These are phyloP conservation scores for Oxytorus armatus DNA, from an alignment of 2,888 invertebrate species.

Conservation along the genomic window DNA sequence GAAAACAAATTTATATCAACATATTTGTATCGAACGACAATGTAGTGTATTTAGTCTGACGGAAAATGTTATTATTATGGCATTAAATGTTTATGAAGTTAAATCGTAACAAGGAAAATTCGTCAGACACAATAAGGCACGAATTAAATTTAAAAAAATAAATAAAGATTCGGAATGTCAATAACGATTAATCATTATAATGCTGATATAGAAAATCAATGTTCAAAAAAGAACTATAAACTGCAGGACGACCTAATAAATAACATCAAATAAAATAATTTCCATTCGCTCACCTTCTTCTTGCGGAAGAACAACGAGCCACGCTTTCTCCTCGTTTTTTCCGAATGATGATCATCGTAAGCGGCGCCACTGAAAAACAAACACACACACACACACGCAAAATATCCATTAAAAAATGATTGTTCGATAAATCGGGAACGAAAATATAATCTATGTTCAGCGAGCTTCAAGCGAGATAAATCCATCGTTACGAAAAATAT, in stretches of 20 bases:
- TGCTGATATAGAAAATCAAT: no score
- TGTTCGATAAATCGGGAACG: constrained; percentile 15
- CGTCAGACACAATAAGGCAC: no score
- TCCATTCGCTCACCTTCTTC: constrained; percentile 89
- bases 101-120: no score
- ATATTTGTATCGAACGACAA: no score
- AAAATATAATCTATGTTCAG: constrained; percentile 13
- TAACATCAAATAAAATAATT: constrained; percentile 7
- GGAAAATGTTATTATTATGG: no score
- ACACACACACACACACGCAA: constrained; percentile 53
- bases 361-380: constrained; percentile 78
- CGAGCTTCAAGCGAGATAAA: constrained; percentile 81
- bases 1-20: no score
- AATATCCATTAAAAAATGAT: constrained; percentile 5
- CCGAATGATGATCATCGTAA: constrained; percentile 90
- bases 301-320: constrained; percentile 96
- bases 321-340: constrained; percentile 92
- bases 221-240: no score
- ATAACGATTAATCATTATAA: no score
- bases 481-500: constrained; percentile 6
- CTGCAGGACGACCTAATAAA: background rate
- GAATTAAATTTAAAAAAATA: no score
- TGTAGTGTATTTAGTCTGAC: no score
- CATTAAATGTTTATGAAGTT: no score
- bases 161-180: no score